Evolutionary conservation across 2,888 invertebrate genomes (phyloP), one percentile per base, ranked within the genome.

Genomic region (Nudaria mundana): DNA sequence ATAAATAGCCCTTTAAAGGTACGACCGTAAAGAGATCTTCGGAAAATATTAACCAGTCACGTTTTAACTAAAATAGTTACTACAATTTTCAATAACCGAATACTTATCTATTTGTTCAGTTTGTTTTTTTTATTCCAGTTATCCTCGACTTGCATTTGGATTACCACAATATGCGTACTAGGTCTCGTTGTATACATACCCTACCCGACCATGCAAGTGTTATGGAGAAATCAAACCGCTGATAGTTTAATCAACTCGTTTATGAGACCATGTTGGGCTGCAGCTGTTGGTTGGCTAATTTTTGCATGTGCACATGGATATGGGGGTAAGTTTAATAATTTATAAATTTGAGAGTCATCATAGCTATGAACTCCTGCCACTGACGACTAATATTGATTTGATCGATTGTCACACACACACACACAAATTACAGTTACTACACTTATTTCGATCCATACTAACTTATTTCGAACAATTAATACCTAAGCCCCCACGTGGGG

Each of bases 281-380:
- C 81, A 6, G 81, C 76, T 5, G 45, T 90, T 1, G 74, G 81
- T 0, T 89, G 89, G 89, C 58, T 90, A 2, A 68, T 90, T 11
- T 75, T 88, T 24, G 85, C 87, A 0, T 90, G 90, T 37, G 68
- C 62, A 1, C 71, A 76, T 41, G 89, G 89, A 35, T 82, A 83
- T 60, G 65, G 66, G 30, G 71, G 72, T 70, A 56, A 5, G 34
- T 39, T 4, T 0, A 18, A 8, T 30, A 30, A 10, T 2, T 23
- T 5, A 10, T 10, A 23, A 6, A 20, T 20, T 20, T 6, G 1
- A 3, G 5, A 20, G 6, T 20, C 5, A 3, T 7, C 7, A 1
- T 20, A 6, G 20, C 20, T 7, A 5, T 5, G 6, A 7, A 3
- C 20, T 14, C 3, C 28, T n/a, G n/a, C n/a, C n/a, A n/a, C n/a